These are phyloP conservation scores for Microtus oregoni DNA, from an alignment of 2,113 vertebrate genomes.

Conservation along the genomic window DNA sequence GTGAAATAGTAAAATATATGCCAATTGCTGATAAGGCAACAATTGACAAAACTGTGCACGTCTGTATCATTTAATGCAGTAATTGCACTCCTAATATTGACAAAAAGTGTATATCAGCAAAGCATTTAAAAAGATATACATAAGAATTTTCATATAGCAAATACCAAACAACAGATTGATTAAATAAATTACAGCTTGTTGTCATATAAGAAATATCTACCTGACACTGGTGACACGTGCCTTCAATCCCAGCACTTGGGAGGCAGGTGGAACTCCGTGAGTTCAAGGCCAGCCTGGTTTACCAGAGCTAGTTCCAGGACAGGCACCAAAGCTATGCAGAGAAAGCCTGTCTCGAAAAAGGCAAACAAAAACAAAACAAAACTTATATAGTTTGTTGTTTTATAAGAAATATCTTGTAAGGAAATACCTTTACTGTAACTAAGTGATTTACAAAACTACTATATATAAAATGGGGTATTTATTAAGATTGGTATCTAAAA, in stretches of 20 bases:
- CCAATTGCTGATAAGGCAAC: not conserved
- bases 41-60: not conserved
- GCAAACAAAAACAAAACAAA: no score
- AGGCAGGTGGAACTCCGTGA: no score
- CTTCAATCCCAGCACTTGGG: no score
- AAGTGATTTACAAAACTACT: not conserved
- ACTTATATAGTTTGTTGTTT: no score
- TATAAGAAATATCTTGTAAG: no score
- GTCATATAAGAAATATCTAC: no score
- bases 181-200: not conserved
- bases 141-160: not conserved
- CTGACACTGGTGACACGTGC: rapidly evolving
- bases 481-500: not conserved
- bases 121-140: not conserved
- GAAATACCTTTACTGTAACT: not conserved
- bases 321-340: no score
- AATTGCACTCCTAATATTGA: not conserved
- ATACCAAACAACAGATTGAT: not conserved
- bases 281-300: no score
- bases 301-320: no score
- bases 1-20: not conserved
- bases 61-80: not conserved
- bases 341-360: no score
- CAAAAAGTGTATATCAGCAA: not conserved
- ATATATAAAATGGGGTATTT: not conserved